A percentile compares a stretch with the other conserved stretches of the same genome.
These are phyloP conservation scores for Baryphthengus martii DNA, from an alignment of 2,113 vertebrate genomes.

Conservation along the genomic window DNA sequence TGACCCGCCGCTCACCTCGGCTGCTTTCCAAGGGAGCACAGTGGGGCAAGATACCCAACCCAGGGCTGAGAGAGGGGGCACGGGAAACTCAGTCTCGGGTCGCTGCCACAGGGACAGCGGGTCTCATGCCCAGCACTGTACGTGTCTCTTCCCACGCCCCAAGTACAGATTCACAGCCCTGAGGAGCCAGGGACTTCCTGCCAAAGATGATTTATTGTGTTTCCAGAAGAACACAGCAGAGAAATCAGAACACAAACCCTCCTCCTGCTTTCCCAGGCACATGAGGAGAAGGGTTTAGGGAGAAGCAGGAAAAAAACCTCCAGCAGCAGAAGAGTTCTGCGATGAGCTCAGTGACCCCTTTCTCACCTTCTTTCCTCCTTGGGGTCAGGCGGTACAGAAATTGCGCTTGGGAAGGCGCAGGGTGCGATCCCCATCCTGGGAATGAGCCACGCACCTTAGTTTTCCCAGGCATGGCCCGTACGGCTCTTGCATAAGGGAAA, in stretches of 20 bases:
- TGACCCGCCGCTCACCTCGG: fast-evolving
- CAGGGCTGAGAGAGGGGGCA: not conserved
- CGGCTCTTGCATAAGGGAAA: not conserved
- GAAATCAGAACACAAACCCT: not conserved
- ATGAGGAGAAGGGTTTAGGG: not conserved
- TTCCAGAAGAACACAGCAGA: constrained; percentile 14
- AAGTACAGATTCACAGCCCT: constrained; percentile 2
- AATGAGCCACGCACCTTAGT: not conserved
- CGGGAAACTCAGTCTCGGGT: fast-evolving
- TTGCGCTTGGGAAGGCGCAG: not conserved
- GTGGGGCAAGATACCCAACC: not conserved
- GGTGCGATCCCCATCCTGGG: not conserved
- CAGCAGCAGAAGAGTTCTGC: not conserved
- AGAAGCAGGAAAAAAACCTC: not conserved
- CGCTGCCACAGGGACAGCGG: not conserved
- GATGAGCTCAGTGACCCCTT: not conserved
- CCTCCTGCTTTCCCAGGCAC: not conserved
- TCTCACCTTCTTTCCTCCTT: not conserved
- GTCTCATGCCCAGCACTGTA: not conserved
- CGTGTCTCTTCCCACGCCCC: not conserved
- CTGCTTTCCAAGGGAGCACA: not conserved
- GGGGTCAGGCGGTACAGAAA: not conserved
- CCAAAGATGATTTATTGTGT: constrained; percentile 49
- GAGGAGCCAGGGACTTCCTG: not conserved
- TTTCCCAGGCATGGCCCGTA: constrained; percentile 21